These are phyloP conservation scores for Autographa gamma DNA, from an alignment of 2,888 invertebrate genomes.

Conservation along the genomic window DNA sequence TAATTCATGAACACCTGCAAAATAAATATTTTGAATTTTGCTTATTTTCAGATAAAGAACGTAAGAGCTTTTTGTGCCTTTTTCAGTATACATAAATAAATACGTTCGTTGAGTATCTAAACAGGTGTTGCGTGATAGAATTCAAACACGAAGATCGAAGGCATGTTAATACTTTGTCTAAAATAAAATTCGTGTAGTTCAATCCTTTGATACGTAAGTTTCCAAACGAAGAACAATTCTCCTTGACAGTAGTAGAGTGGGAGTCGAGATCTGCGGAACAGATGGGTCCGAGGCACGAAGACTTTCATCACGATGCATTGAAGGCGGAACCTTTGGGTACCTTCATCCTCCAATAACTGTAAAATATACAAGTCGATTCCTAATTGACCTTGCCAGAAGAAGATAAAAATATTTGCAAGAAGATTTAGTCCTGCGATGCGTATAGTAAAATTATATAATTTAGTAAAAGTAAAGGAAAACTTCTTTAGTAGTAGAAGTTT, in stretches of 20 bases:
- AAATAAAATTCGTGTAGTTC: slow-evolving; percentile 78
- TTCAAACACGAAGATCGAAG: slow-evolving; percentile 66
- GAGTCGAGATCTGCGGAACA: slow-evolving; percentile 67
- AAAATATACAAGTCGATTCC: slow-evolving; percentile 39
- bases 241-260: slow-evolving; percentile 81
- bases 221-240: slow-evolving; percentile 57
- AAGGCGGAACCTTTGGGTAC: slow-evolving; percentile 58
- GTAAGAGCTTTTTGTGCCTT: no score
- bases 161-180: slow-evolving; percentile 56
- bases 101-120: neutral
- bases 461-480: no score
- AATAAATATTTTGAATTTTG: neutral
- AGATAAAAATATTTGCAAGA: no score
- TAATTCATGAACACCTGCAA: neutral
- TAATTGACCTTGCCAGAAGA: no score
- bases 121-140: slow-evolving; percentile 70
- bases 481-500: no score
- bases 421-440: no score
- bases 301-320: slow-evolving; percentile 74
- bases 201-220: slow-evolving; percentile 64
- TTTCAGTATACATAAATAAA: neutral
- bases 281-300: slow-evolving; percentile 62
- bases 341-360: slow-evolving; percentile 68
- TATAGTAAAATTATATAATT: no score
- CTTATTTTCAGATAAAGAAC: neutral